Evolutionary conservation across 1,140 invertebrate genomes (phyloP).

Genomic region (Trachelipus rathkii): DNA sequence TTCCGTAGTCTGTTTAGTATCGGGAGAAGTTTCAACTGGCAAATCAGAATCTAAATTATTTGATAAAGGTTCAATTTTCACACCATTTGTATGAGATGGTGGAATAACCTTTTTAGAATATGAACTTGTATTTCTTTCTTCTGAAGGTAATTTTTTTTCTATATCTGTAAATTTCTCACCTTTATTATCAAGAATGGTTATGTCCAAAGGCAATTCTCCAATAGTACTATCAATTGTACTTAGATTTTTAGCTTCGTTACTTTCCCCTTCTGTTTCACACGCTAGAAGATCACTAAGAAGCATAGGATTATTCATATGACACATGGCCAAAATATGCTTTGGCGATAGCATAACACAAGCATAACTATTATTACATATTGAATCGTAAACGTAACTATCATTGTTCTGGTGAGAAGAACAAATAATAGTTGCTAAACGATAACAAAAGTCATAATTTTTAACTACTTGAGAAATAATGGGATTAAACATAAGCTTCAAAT

Average conservation of each 20-base stretch:
- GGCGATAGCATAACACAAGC: constrained; percentile 43
- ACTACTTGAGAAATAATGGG: constrained; percentile 33
- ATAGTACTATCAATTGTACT: constrained; percentile 19
- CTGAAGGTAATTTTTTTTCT: neutral
- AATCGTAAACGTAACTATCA: constrained; percentile 41
- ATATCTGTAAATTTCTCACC: neutral
- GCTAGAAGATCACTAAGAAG: constrained; percentile 24
- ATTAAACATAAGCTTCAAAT: constrained; percentile 31
- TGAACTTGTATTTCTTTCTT: neutral
- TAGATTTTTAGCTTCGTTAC: constrained; percentile 29
- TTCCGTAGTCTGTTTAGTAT: neutral
- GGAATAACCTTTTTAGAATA: neutral
- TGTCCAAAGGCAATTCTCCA: neutral
- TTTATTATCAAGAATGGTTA: neutral
- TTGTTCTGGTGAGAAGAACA: constrained; percentile 32
- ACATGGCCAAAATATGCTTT: constrained; percentile 43
- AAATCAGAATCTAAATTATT: neutral
- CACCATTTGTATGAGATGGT: neutral
- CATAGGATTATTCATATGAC: constrained; percentile 37
- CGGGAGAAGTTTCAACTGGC: neutral
- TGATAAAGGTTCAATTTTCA: neutral
- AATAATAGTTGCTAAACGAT: constrained; percentile 35
- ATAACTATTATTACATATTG: constrained; percentile 41
- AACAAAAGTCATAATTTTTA: constrained; percentile 39
- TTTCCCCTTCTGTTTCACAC: constrained; percentile 23